These are phyloP conservation scores for Dallia pectoralis DNA, from an alignment of 2,797 vertebrate genomes.

Conservation along the genomic window DNA sequence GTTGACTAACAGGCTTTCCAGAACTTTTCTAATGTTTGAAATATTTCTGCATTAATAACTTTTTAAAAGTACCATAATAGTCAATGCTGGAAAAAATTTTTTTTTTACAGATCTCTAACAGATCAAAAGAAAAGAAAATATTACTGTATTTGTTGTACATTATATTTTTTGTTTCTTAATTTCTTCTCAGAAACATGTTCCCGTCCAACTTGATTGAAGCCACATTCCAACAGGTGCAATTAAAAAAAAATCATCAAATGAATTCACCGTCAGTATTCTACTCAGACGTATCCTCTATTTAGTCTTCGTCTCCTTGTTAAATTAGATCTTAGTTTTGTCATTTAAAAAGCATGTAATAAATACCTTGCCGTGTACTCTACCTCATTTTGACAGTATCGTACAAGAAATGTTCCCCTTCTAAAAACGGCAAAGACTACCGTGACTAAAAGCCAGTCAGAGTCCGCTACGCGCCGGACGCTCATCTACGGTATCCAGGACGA, in stretches of 20 bases:
- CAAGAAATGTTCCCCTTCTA: slow-evolving; percentile 81
- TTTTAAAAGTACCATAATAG: no score
- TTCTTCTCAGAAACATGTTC: slow-evolving; percentile 91
- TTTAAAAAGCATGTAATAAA: background rate
- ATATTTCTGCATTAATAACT: no score
- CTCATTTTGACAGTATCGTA: slow-evolving; percentile 83
- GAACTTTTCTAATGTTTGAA: no score
- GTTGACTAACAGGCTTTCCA: no score
- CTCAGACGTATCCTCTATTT: background rate
- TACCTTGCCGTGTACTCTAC: slow-evolving; percentile 11
- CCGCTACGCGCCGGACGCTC: slow-evolving; percentile 75
- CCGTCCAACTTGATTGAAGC: slow-evolving; percentile 94
- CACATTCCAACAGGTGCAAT: slow-evolving; percentile 92
- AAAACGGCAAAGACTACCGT: slow-evolving; percentile 70
- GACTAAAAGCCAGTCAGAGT: slow-evolving; percentile 69
- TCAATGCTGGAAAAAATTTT: no score
- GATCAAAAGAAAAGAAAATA: no score
- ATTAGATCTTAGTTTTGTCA: background rate
- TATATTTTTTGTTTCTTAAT: slow-evolving; percentile 34
- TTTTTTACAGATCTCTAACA: no score
- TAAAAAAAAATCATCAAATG: background rate
- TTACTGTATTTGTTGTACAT: background rate
- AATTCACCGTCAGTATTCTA: background rate
- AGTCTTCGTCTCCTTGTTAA: no score
- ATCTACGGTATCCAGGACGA: slow-evolving; percentile 91